Evolutionary conservation across 2,797 vertebrate genomes (phyloP).

Genomic region (Spinus olivaceus): DNA sequence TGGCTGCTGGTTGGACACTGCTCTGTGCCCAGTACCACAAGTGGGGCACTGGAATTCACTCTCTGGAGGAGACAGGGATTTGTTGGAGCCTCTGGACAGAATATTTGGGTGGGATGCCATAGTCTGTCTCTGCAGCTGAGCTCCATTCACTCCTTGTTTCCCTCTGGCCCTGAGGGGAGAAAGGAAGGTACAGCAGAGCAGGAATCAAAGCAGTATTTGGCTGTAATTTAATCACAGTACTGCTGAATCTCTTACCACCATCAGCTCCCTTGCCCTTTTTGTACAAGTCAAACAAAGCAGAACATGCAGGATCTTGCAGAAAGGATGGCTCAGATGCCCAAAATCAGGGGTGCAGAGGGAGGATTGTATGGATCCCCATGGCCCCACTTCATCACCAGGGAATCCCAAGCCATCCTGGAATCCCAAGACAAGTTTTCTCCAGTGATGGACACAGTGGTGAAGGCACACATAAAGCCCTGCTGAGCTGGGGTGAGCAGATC

Average conservation of each 20-base stretch:
- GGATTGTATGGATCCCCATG: fast-evolving
- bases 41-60: neutral
- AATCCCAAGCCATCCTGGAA: neutral
- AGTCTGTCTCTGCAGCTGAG: neutral
- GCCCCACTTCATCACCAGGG: neutral
- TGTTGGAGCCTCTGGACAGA: neutral
- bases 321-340: neutral
- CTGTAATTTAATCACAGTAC: neutral
- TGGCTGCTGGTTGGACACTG: neutral
- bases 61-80: neutral
- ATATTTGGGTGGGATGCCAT: neutral
- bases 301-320: neutral
- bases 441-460: too few relatives aligned
- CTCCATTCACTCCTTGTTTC: neutral
- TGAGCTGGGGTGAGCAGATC: neutral
- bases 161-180: neutral
- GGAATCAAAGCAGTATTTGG: neutral
- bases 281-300: neutral
- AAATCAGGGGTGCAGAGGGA: neutral
- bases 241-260: neutral
- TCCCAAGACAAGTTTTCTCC: neutral
- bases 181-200: neutral
- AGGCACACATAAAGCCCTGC: fast-evolving
- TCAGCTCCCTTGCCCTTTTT: neutral
- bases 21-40: neutral